These are phyloP conservation scores for Agapostemon virescens DNA, from an alignment of 2,888 invertebrate genomes.

Conservation along the genomic window DNA sequence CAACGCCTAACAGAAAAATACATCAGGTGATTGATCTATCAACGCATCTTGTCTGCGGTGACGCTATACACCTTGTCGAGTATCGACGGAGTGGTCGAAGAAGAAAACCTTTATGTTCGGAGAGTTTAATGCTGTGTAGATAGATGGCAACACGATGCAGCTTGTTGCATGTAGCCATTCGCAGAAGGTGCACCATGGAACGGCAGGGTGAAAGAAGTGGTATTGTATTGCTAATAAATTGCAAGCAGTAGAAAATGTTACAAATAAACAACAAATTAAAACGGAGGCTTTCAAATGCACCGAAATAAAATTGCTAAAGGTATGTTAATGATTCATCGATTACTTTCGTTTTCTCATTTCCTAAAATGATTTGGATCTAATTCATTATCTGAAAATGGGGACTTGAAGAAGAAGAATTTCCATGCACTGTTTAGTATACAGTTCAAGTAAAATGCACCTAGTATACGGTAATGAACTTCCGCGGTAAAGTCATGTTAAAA, in stretches of 20 bases:
- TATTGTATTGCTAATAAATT: constrained; percentile 46
- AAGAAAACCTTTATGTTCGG: constrained; percentile 19
- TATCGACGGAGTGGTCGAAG: constrained; percentile 48
- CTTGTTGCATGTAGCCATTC: constrained; percentile 22
- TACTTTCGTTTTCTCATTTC: not conserved
- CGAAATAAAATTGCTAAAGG: not conserved
- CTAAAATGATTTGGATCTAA: not conserved
- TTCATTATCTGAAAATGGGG: not conserved
- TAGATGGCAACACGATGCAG: constrained; percentile 70
- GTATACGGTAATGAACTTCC: not conserved
- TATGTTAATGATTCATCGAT: not conserved
- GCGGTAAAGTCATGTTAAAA: not conserved
- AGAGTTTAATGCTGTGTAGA: constrained; percentile 54
- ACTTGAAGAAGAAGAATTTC: not conserved
- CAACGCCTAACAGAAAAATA: not conserved
- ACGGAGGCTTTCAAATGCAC: too few species aligned
- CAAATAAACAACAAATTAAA: not conserved
- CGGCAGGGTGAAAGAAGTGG: constrained; percentile 51
- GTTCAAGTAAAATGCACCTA: not conserved
- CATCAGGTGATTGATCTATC: not conserved
- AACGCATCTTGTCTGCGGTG: not conserved
- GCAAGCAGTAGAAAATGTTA: not conserved
- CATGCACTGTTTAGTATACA: not conserved
- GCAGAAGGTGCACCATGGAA: constrained; percentile 30
- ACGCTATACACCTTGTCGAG: not conserved